phyloP scores from a whole-genome alignment of 2,113 vertebrate genomes.

The Proterorhinus semilunaris region DNA sequence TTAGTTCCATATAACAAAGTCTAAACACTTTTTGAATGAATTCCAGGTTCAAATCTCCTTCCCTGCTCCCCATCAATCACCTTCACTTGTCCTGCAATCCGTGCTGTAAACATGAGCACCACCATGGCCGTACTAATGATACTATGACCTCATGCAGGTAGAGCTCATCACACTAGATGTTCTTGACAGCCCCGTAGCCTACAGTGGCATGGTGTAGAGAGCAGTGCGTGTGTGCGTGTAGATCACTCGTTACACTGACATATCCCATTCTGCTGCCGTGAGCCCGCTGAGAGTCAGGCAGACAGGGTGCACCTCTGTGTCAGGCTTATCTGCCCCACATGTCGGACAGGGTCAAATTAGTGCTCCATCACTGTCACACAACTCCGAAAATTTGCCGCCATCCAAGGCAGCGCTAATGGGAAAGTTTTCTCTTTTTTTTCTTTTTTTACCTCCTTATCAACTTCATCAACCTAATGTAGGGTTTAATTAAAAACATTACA shows the following conservation, averaged over 20 bases:
- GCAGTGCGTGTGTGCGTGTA: constrained; percentile 2
- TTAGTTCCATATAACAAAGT: too few species aligned
- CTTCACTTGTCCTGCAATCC: not conserved
- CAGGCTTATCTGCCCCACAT: not conserved
- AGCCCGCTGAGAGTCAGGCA: constrained; percentile 3
- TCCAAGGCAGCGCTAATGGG: not conserved
- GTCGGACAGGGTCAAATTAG: not conserved
- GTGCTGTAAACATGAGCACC: constrained; percentile 10
- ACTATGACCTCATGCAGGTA: not conserved
- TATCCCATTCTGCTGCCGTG: not conserved
- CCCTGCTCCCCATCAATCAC: not conserved
- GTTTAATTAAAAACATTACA: constrained; percentile 6
- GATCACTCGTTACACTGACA: constrained; percentile 19
- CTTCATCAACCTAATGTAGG: not conserved
- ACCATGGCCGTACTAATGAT: constrained; percentile 13
- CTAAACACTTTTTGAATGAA: too few species aligned
- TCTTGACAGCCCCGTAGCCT: not conserved
- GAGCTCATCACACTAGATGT: not conserved
- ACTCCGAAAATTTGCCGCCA: not conserved
- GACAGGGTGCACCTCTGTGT: not conserved
- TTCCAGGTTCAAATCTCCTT: not conserved
- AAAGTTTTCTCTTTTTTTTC: not conserved
- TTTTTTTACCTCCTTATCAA: not conserved
- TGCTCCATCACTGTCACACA: not conserved
- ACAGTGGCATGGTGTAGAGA: not conserved